A percentile compares a stretch with the other conserved stretches of the same genome.
Conservation (phyloP, 2,888 invertebrate genomes). For the Sesia bembeciformis region DNA sequence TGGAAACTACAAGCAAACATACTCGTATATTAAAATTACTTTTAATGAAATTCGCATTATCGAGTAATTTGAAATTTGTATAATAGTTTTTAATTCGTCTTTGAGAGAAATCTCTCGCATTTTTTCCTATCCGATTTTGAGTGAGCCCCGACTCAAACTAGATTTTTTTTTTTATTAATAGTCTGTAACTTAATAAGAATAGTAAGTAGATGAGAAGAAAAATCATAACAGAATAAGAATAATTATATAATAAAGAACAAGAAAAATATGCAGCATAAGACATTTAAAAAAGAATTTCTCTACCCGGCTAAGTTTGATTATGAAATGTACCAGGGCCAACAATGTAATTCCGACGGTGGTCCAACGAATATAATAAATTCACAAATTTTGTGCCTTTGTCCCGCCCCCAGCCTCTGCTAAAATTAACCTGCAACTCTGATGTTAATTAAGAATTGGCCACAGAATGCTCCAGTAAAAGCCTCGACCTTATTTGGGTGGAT, state of each 20-base stretch:
- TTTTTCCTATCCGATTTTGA: too few relatives aligned
- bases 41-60: too few relatives aligned
- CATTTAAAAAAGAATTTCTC: not conserved
- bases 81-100: too few relatives aligned
- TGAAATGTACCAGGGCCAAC: slow-evolving; percentile 10
- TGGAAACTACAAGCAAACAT: too few relatives aligned
- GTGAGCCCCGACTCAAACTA: too few relatives aligned
- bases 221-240: not conserved
- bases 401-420: slow-evolving; percentile 12
- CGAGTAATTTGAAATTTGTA: too few relatives aligned
- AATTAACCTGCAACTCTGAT: slow-evolving; percentile 17
- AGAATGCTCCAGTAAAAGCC: slow-evolving; percentile 12
- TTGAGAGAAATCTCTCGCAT: too few relatives aligned
- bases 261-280: not conserved
- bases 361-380: slow-evolving; percentile 34
- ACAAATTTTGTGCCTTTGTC: slow-evolving; percentile 27
- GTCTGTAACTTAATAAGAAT: too few relatives aligned
- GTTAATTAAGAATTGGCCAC: slow-evolving; percentile 33
- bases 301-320: slow-evolving; percentile 12
- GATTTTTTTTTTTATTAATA: too few relatives aligned
- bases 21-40: too few relatives aligned
- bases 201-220: not conserved
- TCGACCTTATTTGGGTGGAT: not conserved
- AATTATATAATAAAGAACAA: not conserved
- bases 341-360: slow-evolving; percentile 16